Evolutionary conservation across 2,797 vertebrate genomes (phyloP).

Genomic region (Catharus ustulatus): DNA sequence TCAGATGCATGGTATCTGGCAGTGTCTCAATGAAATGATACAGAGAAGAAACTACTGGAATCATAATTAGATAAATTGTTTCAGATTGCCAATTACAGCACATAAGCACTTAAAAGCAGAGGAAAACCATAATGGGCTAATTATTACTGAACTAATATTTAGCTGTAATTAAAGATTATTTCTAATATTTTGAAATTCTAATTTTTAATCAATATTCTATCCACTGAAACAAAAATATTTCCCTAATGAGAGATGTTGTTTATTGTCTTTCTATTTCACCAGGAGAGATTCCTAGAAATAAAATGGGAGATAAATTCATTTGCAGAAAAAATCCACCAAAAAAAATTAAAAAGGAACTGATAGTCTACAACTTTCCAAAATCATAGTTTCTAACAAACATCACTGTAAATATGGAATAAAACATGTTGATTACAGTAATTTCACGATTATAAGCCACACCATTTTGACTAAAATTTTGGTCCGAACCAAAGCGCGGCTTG

Average conservation of each 20-base stretch:
- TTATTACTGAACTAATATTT: not conserved
- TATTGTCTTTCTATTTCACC: not conserved
- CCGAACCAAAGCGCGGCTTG: too few species aligned
- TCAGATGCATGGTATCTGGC: not conserved
- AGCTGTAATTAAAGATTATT: not conserved
- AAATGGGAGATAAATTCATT: not conserved
- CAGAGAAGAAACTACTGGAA: not conserved
- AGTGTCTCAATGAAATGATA: not conserved
- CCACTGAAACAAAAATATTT: not conserved
- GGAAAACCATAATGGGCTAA: not conserved
- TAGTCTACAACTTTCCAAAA: not conserved
- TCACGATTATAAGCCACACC: too few species aligned
- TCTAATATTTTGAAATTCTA: not conserved
- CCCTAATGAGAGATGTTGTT: not conserved
- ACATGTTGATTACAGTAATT: not conserved
- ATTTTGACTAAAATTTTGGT: too few species aligned
- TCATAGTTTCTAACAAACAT: accelerated
- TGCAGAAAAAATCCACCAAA: not conserved
- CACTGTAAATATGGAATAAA: not conserved
- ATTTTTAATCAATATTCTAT: not conserved
- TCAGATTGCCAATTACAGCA: not conserved
- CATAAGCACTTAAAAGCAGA: not conserved
- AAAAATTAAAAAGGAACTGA: not conserved
- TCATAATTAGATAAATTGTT: not conserved
- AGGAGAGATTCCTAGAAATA: not conserved